phyloP scores from a whole-genome alignment of 2,888 invertebrate genomes.

The Patella depressa region DNA sequence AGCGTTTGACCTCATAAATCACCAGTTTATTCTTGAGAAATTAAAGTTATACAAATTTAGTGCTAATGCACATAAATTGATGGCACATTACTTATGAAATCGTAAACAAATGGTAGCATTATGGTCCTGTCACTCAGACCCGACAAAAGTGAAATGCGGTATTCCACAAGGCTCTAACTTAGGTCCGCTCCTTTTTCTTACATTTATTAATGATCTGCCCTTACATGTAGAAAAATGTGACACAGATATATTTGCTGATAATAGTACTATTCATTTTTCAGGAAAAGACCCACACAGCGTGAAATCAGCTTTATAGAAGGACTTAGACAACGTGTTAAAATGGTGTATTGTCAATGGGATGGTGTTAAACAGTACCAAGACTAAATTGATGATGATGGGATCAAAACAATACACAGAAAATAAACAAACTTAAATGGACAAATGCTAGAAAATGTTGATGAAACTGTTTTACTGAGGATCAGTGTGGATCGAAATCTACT shows the following conservation, averaged over 20 bases:
- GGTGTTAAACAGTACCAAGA: background rate
- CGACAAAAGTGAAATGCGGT: background rate
- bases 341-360: background rate
- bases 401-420: background rate
- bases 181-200: too few relatives aligned
- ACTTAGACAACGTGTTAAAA: background rate
- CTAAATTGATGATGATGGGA: background rate
- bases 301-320: background rate
- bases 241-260: background rate
- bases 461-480: background rate
- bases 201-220: too few relatives aligned
- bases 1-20: background rate
- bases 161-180: background rate
- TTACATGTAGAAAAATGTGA: too few relatives aligned
- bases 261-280: background rate
- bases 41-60: background rate
- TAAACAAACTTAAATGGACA: background rate
- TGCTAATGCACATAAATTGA: background rate
- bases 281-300: background rate
- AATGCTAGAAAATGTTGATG: background rate
- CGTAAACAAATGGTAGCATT: background rate
- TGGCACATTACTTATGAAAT: background rate
- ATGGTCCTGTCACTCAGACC: background rate
- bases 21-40: background rate
- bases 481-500: too few relatives aligned